These are phyloP conservation scores for Rhipidura dahli DNA, from an alignment of 2,113 vertebrate genomes.

Conservation along the genomic window DNA sequence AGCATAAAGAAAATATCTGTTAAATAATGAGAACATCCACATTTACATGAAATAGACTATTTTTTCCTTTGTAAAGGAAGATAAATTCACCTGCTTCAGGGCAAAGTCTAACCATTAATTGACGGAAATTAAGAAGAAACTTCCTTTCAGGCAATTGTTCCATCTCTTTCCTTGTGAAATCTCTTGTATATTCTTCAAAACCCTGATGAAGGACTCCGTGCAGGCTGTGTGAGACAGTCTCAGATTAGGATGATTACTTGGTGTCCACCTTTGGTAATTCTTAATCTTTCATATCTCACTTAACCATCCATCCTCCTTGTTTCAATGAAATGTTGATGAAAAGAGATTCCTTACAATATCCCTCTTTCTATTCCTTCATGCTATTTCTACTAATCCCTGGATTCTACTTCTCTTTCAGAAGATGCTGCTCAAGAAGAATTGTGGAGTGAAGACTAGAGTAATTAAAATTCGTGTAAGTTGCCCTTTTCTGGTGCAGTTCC, in stretches of 20 bases:
- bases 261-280: background rate
- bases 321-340: background rate
- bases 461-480: constrained; percentile 88
- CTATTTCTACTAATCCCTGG: constrained; percentile 31
- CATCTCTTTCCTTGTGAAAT: background rate
- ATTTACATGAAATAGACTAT: background rate
- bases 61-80: background rate
- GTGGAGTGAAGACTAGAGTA: constrained; percentile 83
- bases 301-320: background rate
- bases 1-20: background rate
- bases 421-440: constrained; percentile 91
- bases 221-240: background rate
- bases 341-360: background rate
- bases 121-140: background rate
- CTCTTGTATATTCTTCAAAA: background rate
- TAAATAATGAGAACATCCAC: background rate
- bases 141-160: background rate
- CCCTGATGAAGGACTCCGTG: background rate
- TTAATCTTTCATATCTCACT: background rate
- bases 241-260: background rate
- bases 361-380: background rate
- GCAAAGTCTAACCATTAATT: background rate
- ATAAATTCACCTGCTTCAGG: background rate
- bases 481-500: background rate
- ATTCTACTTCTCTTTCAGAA: constrained; percentile 79